Conservation (phyloP, 1,140 invertebrate genomes). For the Conus ventricosus region DNA sequence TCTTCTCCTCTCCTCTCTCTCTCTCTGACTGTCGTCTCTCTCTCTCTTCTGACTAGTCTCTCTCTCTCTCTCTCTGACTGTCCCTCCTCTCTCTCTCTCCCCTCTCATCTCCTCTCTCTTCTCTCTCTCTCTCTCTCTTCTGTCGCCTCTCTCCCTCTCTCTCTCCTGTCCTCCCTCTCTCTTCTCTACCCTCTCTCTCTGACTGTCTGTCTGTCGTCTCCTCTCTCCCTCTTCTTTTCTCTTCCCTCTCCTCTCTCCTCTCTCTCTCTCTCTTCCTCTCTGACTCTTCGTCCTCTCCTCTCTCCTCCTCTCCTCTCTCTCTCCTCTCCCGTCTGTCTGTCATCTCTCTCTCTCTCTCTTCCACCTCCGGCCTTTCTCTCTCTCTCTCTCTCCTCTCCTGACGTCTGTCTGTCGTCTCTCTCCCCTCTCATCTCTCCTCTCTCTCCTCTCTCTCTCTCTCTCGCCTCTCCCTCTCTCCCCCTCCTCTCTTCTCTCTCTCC, state of each 20-base stretch:
- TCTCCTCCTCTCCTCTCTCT: background rate
- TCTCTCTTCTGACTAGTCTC: too few species aligned
- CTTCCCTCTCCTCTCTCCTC: background rate
- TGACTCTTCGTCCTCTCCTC: background rate
- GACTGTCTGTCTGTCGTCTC: too few species aligned
- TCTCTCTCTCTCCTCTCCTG: too few species aligned
- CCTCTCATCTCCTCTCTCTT: too few species aligned
- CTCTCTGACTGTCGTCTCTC: too few species aligned
- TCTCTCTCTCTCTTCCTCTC: background rate
- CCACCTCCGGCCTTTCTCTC: background rate
- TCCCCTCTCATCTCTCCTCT: background rate
- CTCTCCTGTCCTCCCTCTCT: background rate
- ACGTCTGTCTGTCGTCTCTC: background rate
- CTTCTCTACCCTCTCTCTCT: background rate
- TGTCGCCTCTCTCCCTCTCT: background rate
- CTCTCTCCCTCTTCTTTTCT: background rate
- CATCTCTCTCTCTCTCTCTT: too few species aligned
- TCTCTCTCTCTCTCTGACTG: too few species aligned
- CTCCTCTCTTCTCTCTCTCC: background rate
- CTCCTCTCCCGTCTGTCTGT: background rate
- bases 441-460: too few species aligned
- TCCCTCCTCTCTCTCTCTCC: too few species aligned
- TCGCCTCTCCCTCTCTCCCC: too few species aligned
- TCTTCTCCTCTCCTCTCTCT: too few species aligned
- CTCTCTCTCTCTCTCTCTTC: too few species aligned